Percentiles rank a stretch among this genome's conserved stretches.
phyloP scores from a whole-genome alignment of 2,797 vertebrate species.

The Rallus crepitans region DNA sequence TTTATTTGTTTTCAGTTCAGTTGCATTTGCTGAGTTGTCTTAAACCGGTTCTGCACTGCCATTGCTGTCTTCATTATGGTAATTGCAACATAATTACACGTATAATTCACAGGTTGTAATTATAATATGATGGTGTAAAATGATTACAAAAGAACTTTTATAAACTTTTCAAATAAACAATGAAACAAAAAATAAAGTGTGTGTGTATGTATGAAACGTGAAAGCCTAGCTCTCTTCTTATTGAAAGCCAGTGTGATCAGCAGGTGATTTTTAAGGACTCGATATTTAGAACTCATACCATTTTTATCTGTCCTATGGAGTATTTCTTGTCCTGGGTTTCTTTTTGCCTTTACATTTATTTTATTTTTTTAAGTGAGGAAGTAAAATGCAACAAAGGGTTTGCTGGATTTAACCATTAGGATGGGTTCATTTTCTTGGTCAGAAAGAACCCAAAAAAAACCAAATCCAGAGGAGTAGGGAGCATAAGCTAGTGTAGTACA shows the following conservation, averaged over 20 bases:
- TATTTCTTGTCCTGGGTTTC: neutral
- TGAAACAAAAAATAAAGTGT: neutral
- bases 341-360: neutral
- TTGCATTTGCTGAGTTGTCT: neutral
- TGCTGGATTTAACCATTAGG: neutral
- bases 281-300: neutral
- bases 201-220: neutral
- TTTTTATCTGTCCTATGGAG: neutral
- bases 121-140: neutral
- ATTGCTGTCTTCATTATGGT: neutral
- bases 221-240: neutral
- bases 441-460: too few relatives aligned
- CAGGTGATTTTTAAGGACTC: neutral
- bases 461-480: neutral
- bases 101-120: neutral
- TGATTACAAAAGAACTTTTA: neutral
- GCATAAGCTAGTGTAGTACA: neutral
- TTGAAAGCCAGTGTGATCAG: neutral
- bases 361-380: neutral
- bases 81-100: neutral
- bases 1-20: neutral
- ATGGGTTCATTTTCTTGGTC: neutral
- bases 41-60: neutral
- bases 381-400: neutral
- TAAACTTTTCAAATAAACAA: neutral